These are phyloP conservation scores for Panopea generosa DNA, from an alignment of 2,888 invertebrate species.

Conservation along the genomic window DNA sequence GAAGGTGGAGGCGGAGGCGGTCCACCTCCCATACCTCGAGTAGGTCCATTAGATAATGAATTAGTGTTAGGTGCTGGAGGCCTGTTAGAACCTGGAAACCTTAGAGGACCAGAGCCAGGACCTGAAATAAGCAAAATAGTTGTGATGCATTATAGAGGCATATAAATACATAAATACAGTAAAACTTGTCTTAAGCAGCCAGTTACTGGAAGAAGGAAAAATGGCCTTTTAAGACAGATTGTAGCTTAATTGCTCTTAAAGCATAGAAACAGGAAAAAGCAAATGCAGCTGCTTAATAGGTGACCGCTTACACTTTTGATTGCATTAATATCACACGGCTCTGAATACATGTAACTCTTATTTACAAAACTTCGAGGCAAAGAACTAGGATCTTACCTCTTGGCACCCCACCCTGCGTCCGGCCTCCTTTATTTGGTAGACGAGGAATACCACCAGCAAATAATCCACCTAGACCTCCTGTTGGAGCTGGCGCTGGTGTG, in stretches of 20 bases:
- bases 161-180: no score
- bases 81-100: constrained; percentile 40
- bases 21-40: constrained; percentile 65
- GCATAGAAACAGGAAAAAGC: no score
- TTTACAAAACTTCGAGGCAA: no score
- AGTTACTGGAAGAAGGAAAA: no score
- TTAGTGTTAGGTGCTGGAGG: constrained; percentile 56
- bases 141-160: not conserved
- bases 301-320: no score
- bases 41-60: constrained; percentile 62
- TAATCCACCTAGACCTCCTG: constrained; percentile 89
- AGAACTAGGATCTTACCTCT: constrained; percentile 55
- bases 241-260: no score
- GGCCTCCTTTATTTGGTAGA: constrained; percentile 84
- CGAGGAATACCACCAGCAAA: constrained; percentile 94
- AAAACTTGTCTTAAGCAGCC: no score
- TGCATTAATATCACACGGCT: no score
- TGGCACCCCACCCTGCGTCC: constrained; percentile 53
- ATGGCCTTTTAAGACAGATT: no score
- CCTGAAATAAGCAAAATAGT: constrained; percentile 27
- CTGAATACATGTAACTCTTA: no score
- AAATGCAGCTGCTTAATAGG: no score
- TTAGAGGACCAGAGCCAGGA: constrained; percentile 45
- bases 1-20: constrained; percentile 67
- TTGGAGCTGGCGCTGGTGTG: constrained; percentile 30